These are phyloP conservation scores for Drusus annulatus DNA, from an alignment of 1,140 invertebrate genomes.

Conservation along the genomic window DNA sequence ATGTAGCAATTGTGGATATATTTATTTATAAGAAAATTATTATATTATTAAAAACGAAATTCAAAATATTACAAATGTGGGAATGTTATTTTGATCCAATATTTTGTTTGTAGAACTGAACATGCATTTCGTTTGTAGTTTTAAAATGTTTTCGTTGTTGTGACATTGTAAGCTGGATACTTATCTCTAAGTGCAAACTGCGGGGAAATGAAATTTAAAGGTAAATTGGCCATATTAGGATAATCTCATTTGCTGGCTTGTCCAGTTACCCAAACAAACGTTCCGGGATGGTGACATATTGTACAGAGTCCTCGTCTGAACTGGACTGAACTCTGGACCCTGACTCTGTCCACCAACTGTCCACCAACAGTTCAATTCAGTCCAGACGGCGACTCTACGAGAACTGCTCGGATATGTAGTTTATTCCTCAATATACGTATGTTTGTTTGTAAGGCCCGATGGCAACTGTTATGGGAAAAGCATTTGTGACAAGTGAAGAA, in stretches of 20 bases:
- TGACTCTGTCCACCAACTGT: no score
- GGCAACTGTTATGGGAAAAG: conserved; percentile 1
- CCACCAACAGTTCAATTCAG: neutral
- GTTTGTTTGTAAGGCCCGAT: neutral
- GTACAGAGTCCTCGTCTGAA: neutral
- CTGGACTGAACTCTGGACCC: neutral
- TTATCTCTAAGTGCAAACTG: conserved; percentile 29
- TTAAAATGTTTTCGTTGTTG: conserved; percentile 60
- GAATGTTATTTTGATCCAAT: conserved; percentile 6
- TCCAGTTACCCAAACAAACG: neutral
- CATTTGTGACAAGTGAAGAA: conserved; percentile 1
- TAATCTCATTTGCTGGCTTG: conserved; percentile 15
- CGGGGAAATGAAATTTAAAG: conserved; percentile 20
- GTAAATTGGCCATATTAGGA: conserved; percentile 49
- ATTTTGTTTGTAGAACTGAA: conserved; percentile 42
- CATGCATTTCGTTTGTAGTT: conserved; percentile 65
- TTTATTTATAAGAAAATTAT: conserved; percentile 1
- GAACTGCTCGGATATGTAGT: neutral
- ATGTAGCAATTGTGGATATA: conserved; percentile 13
- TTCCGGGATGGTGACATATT: neutral
- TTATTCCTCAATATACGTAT: conserved; percentile 21
- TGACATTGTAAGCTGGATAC: conserved; percentile 15
- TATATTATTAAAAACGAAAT: no score
- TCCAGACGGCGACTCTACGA: neutral
- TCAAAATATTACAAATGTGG: conserved; percentile 6